Base-by-base conservation (phyloP, 1,140 invertebrate genomes). In the Leptinotarsa undecemlineata region DNA sequence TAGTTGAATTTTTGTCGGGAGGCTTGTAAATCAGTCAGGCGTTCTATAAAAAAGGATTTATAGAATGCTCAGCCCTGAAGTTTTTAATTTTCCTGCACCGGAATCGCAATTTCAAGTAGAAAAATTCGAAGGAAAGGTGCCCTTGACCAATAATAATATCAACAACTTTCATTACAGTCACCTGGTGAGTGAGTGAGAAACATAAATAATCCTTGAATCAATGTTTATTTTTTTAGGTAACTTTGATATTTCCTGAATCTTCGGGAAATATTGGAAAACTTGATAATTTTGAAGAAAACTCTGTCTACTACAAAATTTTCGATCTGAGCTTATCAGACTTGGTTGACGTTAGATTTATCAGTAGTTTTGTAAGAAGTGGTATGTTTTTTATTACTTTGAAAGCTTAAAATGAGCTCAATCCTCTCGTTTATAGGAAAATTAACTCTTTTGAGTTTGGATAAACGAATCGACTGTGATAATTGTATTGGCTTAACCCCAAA, bases 31-130 rank as follows among this genome's bases (percentile, higher is more conserved):
- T 57, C 0, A 57, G 33, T 42, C 6, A 11, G 33, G 8, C 33
- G 1, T 57, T 6, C 14, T 57, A 15, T 4, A 57, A 57, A 19
- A 19, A 57, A 57, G 51, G 51, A 15, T 19, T 57, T 74, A 74
- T 81, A 85, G 84, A 84, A 90, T 89, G 89, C 85, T 88, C 76
- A 86, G 85, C 82, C 88, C 89, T 68, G 86, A 88, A 85, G 84
- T 88, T 67, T 89, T 86, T 86, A 82, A 87, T 64, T 87, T 89
- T 74, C 81, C 84, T 78, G 81, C 87, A 76, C 85, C 87, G 23
- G 74, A 79, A 75, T 81, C 85, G 76, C 70, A 80, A 76, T 83
- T 85, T 71, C 78, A 82, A 51, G 74, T 80, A 48, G 74, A 84
- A 73, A 77, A 78, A 69, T 78, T 79, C 74, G 77, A 75, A 64